Evolutionary conservation across 2,888 invertebrate genomes (phyloP), one percentile per base, ranked within the genome.

Genomic region (Zhuqinia jingwanae): DNA sequence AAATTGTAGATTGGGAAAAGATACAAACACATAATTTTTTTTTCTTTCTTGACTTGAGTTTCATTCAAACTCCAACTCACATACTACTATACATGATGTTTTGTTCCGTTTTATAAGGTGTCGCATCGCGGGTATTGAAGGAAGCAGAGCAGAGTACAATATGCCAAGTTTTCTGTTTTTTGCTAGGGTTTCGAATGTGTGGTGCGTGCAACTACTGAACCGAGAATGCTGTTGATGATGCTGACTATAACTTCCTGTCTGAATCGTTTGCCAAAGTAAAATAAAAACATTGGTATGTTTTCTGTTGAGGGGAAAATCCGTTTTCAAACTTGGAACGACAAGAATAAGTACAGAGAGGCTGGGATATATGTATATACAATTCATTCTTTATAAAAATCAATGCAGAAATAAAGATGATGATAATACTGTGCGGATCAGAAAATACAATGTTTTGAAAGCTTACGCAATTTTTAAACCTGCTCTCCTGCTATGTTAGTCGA

Each of bases 241-340:
- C n/a, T n/a, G n/a, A 5, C 60, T 20, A 42, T 25, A 81, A 82
- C 82, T 82, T 82, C 82, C 82, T 82, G 82, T 82, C 82, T 82
- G 60, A 73, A 50, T 60, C 60, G 10, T 20, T 30, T 82, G 82
- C 82, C 82, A 82, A 82, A 70, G 68, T 47, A 2, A 65, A 58
- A 17, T 22, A 60, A 60, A 60, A 60, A 22, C 11, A 60, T 36
- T 25, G 1, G 27, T 20, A 70, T 17, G 20, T 42, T 11, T n/a
- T n/a, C n/a, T 17, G 36, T 45, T 10, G 15, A 53, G 53, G 47
- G 2, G n/a, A 20, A 45, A 30, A 53, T 53, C 53, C n/a, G n/a
- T n/a, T n/a, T n/a, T n/a, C n/a, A n/a, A n/a, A n/a, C n/a, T n/a
- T n/a, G n/a, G n/a, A n/a, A n/a, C n/a, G n/a, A n/a, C n/a, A n/a